Base-by-base conservation (phyloP, 92 coral and sea anemone species). In the Micromussa lordhowensis region DNA sequence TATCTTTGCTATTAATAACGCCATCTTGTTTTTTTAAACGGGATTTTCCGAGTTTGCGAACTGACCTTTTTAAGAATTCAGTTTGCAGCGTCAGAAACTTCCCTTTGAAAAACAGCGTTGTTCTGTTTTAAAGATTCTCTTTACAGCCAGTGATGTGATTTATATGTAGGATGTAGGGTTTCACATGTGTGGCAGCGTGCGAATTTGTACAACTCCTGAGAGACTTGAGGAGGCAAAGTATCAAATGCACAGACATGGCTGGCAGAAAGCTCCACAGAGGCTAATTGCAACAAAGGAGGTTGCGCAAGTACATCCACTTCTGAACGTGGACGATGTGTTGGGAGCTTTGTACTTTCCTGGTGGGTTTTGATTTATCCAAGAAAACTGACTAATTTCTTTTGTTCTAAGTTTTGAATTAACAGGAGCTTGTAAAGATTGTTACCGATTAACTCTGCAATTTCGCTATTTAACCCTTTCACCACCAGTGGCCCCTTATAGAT, bases 311-410 rank as follows among this genome's bases (percentile, higher is more conserved):
- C 87, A 93, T 86, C 99, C 99, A 19, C 89, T 96, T 19, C 92
- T 96, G 75, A 95, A 96, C 19, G 90, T 92, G 78, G 95, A 96
- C 85, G 91, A 89, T 48, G 59, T 96, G 1, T 73, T 96, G 19
- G 99, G 96, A 74, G 99, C 95, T 3, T 82, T 96, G 54, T 96
- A 87, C 79, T 95, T 89, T 79, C 96, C 99, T 88, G 99, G 99
- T 96, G 55, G 44, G 82, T 57, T 34, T 73, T 73, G n/a, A 57
- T 30, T 5, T 32, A 36, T 18, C 34, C 24, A 77, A 77, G 32
- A 26, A 8, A 24, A 7, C 64, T n/a, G n/a, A 19, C 18, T n/a
- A 15, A 64, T n/a, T 64, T 59, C 66, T 59, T 59, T 59, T 26
- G 1, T 59, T 15, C 26, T 21, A 58, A 15, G 51, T 44, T 44